These are phyloP conservation scores for Brachionus rotundiformis DNA, from an alignment of 1,140 invertebrate genomes.

Conservation along the genomic window DNA sequence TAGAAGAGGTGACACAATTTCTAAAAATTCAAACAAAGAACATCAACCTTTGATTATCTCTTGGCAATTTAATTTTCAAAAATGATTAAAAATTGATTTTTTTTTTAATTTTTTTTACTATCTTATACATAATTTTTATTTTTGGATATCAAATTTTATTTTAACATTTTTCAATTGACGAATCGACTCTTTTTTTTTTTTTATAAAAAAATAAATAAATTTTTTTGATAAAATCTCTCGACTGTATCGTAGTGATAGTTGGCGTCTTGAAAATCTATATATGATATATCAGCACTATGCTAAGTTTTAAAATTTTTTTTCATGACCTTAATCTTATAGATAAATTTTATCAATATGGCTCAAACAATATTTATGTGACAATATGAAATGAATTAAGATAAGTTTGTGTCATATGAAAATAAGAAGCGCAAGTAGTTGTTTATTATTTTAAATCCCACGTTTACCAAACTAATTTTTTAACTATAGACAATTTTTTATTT, in stretches of 20 bases:
- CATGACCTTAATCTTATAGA: not conserved
- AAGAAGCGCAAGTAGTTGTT: not conserved
- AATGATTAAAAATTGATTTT: not conserved
- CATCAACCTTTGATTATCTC: not conserved
- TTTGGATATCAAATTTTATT: not conserved
- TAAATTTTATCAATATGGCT: not conserved
- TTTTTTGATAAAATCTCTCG: not conserved
- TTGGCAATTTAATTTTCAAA: not conserved
- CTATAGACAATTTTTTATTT: not conserved
- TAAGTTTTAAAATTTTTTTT: not conserved
- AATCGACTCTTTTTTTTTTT: not conserved
- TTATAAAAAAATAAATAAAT: not conserved
- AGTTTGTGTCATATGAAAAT: not conserved
- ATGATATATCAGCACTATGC: not conserved
- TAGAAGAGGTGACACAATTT: not conserved
- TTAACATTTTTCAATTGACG: not conserved
- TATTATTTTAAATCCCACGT: not conserved
- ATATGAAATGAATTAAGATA: slow-evolving; percentile 5
- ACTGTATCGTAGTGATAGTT: not conserved
- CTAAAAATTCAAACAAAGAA: not conserved
- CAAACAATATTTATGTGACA: not conserved
- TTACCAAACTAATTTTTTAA: not conserved
- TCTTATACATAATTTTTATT: not conserved
- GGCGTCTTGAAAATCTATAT: not conserved
- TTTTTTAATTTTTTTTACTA: not conserved